These are phyloP conservation scores for Staurois parvus DNA, from an alignment of 2,797 vertebrate genomes.

Conservation along the genomic window DNA sequence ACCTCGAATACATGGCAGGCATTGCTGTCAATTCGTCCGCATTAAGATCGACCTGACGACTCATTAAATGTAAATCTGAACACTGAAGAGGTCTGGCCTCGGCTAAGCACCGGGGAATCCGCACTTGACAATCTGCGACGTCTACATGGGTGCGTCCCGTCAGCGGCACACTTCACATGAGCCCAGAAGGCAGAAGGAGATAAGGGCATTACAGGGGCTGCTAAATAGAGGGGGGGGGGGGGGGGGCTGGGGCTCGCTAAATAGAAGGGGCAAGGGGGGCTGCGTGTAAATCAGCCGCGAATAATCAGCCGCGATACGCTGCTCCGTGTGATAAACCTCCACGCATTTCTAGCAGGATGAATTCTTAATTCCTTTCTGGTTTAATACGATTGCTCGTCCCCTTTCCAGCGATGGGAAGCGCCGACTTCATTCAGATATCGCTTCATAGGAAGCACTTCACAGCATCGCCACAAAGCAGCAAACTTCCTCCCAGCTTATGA, in stretches of 20 bases:
- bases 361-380: constrained; percentile 61
- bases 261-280: too few species aligned
- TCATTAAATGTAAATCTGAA: neutral
- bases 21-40: neutral
- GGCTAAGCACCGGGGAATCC: constrained; percentile 68
- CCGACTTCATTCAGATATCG: constrained; percentile 16
- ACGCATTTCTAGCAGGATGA: constrained; percentile 45
- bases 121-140: constrained; percentile 65
- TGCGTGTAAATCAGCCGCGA: constrained; percentile 66
- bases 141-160: constrained; percentile 65
- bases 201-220: constrained; percentile 71
- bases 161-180: constrained; percentile 62
- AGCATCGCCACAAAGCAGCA: neutral
- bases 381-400: constrained; percentile 21
- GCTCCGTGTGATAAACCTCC: constrained; percentile 65
- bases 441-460: neutral
- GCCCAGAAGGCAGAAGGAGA: constrained; percentile 72
- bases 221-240: constrained; percentile 63
- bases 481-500: neutral
- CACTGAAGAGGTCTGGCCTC: neutral
- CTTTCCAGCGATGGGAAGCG: neutral
- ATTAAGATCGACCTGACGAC: neutral
- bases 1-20: neutral
- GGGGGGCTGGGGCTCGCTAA: too few species aligned
- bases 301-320: constrained; percentile 66